phyloP scores from a whole-genome alignment of 2,113 vertebrate species.

The Megalops atlanticus region DNA sequence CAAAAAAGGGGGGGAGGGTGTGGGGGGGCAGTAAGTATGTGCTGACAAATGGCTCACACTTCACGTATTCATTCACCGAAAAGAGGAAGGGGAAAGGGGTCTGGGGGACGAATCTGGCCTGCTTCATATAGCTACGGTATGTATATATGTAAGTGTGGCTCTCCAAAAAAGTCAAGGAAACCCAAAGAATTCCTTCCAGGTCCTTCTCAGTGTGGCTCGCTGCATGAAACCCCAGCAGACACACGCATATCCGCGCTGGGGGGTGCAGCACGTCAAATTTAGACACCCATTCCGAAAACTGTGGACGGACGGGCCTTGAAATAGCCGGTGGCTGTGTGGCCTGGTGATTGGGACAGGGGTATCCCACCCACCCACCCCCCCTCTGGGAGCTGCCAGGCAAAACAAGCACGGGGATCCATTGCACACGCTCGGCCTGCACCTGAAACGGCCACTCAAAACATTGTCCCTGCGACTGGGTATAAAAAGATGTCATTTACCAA shows the following conservation, averaged over 20 bases:
- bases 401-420: slow-evolving; percentile 56
- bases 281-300: not conserved
- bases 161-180: not conserved
- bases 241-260: slow-evolving; percentile 8
- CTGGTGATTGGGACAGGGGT: not conserved
- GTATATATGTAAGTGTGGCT: not conserved
- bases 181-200: not conserved
- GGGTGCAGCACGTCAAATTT: not conserved
- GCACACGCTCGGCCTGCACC: slow-evolving; percentile 41
- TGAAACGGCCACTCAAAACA: slow-evolving; percentile 54
- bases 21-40: slow-evolving; percentile 50
- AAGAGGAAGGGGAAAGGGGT: slow-evolving; percentile 13
- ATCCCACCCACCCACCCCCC: slow-evolving; percentile 25
- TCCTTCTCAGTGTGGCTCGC: too few relatives aligned
- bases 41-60: slow-evolving; percentile 65
- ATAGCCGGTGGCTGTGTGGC: not conserved
- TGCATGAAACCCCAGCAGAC: not conserved
- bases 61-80: slow-evolving; percentile 38
- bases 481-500: slow-evolving; percentile 57
- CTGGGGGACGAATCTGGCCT: slow-evolving; percentile 25
- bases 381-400: slow-evolving; percentile 41
- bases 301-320: slow-evolving; percentile 16
- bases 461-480: slow-evolving; percentile 31
- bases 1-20: not conserved
- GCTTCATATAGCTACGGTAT: too few relatives aligned